Evolutionary conservation across 2,888 invertebrate species (phyloP).

Genomic region (Villa cingulata): DNA sequence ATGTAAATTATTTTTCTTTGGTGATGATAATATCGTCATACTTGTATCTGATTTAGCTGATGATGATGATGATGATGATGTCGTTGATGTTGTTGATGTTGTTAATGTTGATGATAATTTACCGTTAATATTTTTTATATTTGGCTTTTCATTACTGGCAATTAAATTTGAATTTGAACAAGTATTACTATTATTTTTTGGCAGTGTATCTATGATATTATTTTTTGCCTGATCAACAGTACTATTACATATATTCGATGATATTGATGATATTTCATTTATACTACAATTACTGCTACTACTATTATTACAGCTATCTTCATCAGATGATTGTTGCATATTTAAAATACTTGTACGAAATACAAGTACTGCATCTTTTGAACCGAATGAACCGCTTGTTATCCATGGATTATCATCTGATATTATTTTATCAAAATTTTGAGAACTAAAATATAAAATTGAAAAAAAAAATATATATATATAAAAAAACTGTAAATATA

Average conservation of each 20-base stretch:
- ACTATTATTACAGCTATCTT: not conserved
- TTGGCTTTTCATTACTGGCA: not conserved
- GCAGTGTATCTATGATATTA: not conserved
- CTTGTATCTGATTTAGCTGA: too few species aligned
- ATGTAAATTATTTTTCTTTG: constrained; percentile 19
- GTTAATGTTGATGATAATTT: too few species aligned
- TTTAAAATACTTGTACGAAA: constrained; percentile 48
- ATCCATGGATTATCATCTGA: constrained; percentile 34
- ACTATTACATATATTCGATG: too few species aligned
- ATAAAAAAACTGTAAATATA: not conserved
- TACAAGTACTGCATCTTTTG: constrained; percentile 49
- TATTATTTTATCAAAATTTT: not conserved
- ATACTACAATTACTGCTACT: not conserved
- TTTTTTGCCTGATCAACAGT: too few species aligned
- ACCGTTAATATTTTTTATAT: not conserved
- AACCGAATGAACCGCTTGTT: constrained; percentile 46
- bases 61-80: too few species aligned
- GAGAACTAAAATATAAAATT: not conserved
- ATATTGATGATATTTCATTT: too few species aligned
- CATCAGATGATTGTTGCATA: constrained; percentile 12
- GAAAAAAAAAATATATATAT: not conserved
- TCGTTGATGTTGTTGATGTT: too few species aligned
- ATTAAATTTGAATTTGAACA: not conserved
- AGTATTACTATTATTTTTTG: too few species aligned
- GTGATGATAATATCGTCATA: constrained; percentile 9